These are phyloP conservation scores for Laupala kohalensis DNA, from an alignment of 1,140 invertebrate species.

Conservation along the genomic window DNA sequence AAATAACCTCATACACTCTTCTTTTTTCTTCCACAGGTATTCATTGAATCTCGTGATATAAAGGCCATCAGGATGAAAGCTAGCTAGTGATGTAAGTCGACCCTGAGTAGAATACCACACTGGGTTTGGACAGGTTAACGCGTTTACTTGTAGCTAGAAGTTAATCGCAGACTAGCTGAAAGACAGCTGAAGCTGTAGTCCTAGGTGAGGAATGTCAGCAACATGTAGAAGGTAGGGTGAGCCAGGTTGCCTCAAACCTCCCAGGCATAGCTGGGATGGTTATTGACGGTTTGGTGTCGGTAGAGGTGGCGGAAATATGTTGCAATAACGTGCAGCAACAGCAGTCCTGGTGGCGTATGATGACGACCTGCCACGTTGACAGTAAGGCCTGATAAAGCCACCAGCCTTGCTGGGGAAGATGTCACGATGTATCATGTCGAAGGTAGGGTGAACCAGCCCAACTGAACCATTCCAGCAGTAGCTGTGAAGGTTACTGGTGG, in stretches of 20 bases:
- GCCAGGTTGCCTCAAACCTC: neutral
- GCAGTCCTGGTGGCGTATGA: neutral
- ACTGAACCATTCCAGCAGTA: neutral
- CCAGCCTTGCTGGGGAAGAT: neutral
- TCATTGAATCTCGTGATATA: too few relatives aligned
- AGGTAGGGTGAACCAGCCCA: neutral
- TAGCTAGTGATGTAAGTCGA: neutral
- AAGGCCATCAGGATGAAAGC: too few relatives aligned
- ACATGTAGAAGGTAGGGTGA: neutral
- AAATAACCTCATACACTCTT: too few relatives aligned
- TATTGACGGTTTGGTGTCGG: neutral
- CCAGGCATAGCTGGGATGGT: neutral
- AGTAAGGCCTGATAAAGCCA: neutral
- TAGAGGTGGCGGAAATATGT: neutral
- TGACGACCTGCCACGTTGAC: neutral
- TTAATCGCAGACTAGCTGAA: neutral
- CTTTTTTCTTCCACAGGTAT: too few relatives aligned
- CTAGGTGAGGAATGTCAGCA: neutral
- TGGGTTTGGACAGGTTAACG: neutral
- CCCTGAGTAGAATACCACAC: neutral
- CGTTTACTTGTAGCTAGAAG: neutral
- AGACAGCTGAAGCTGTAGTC: neutral
- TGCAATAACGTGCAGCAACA: neutral
- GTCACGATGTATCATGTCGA: neutral
- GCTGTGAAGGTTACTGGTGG: neutral